Conservation (phyloP, 2,113 vertebrate genomes). For the Puntigrus tetrazona region DNA sequence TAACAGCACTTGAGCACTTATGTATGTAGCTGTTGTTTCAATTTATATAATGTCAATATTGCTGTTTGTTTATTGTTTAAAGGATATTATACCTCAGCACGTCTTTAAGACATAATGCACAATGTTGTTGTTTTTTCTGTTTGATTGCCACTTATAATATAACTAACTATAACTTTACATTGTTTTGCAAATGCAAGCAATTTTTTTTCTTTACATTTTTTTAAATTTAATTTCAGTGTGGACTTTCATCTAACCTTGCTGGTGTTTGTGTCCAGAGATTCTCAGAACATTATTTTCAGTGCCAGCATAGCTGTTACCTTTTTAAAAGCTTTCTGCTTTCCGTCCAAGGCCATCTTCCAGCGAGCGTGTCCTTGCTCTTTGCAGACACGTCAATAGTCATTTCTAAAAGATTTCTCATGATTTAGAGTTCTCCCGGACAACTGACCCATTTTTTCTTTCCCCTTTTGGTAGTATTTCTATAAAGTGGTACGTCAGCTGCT, state of each 20-base stretch:
- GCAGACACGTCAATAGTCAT: background rate
- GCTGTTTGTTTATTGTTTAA: background rate
- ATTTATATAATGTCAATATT: background rate
- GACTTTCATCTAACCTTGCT: background rate
- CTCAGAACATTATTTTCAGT: background rate
- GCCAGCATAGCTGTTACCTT: background rate
- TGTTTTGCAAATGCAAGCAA: background rate
- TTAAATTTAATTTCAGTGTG: background rate
- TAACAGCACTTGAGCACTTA: background rate
- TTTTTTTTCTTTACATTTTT: too few species aligned
- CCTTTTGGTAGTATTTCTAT: slow-evolving; percentile 85
- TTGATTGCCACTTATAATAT: background rate
- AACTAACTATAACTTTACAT: background rate
- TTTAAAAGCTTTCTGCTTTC: slow-evolving; percentile 13
- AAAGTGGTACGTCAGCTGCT: slow-evolving; percentile 91
- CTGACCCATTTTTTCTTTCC: background rate
- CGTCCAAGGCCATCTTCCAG: background rate
- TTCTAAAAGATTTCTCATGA: background rate
- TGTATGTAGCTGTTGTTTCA: too few species aligned
- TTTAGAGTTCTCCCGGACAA: background rate
- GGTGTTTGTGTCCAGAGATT: background rate
- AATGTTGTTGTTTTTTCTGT: background rate
- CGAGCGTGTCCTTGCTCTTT: background rate
- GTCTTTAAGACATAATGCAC: background rate
- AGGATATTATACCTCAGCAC: background rate